Evolutionary conservation across 2,113 vertebrate genomes (phyloP), one percentile per base, ranked within the genome.

Genomic region (Campylorhamphus procurvoides): DNA sequence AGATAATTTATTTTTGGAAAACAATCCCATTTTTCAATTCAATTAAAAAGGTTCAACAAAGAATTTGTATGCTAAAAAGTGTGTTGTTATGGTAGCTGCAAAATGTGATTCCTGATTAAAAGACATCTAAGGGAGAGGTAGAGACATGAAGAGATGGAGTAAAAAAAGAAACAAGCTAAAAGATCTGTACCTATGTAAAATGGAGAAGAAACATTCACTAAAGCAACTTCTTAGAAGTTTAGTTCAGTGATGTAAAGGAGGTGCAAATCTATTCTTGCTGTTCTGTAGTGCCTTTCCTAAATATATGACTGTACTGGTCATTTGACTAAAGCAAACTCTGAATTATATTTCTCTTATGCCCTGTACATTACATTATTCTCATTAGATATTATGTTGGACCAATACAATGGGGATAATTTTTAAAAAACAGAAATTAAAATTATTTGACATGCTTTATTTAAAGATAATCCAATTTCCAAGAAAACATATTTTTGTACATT

Each of bases 211-310:
- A 1, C 6, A 35, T 55, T 71, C 23, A 67, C 14, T 59, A 29
- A 69, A 89, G 33, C 7, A 79, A 28, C 3, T 53, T 67, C 25
- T 55, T 77, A 56, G 28, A 77, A 37, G 11, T 67, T 75, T 50
- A 29, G 4, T 62, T 82, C 1, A 2, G 15, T 5, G 0, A n/a
- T 50, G 2, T 8, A 74, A 71, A 71, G 2, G 1, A 69, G 8
- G 3, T 58, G 7, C 9, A 55, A 68, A 60, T 33, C 18, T 40
- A 16, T 69, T 52, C 4, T 52, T 69, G 6, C 12, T 35, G 6
- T 80, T 87, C 10, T 73, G 8, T 2, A 1, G 3, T 55, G 6
- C 14, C 4, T 64, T 84, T 86, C 27, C 2, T 69, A 89, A 83
- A 11, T 31, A 39, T 15, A 29, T 18, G n/a, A 37, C 14, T 62